Percentiles rank a stretch among this genome's conserved stretches.
Conservation (phyloP, 2,888 invertebrate genomes). For the Caenorhabditis doughertyi region DNA sequence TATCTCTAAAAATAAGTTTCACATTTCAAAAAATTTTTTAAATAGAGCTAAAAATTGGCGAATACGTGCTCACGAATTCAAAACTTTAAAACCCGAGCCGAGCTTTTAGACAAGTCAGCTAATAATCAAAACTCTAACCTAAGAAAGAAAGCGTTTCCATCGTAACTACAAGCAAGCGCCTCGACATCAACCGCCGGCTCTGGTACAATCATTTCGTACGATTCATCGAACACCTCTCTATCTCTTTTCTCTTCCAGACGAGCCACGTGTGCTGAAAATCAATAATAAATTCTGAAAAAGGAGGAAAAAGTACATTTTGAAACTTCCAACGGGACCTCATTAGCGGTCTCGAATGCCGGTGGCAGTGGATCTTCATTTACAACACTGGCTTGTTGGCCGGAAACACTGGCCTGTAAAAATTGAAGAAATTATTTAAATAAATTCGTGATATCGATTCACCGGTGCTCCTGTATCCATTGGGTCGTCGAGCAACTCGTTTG, state of each 20-base stretch:
- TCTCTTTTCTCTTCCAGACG: constrained; percentile 29
- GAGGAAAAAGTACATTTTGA: not conserved
- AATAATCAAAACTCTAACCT: too few species aligned
- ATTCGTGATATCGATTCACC: constrained; percentile 1
- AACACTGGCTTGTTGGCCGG: not conserved
- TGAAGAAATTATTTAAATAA: not conserved
- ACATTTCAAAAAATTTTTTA: not conserved
- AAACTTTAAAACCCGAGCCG: too few species aligned
- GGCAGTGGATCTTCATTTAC: not conserved
- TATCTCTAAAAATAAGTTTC: too few species aligned
- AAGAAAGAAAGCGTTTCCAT: constrained; percentile 29
- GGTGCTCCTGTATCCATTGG: constrained; percentile 55
- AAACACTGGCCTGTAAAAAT: not conserved
- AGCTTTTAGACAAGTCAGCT: too few species aligned
- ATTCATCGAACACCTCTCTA: constrained; percentile 29
- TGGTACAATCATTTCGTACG: constrained; percentile 31
- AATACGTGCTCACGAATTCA: too few species aligned
- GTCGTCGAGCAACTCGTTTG: constrained; percentile 50
- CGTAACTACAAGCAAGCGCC: constrained; percentile 19
- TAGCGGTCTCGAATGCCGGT: not conserved
- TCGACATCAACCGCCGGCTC: constrained; percentile 60
- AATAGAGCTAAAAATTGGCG: too few species aligned
- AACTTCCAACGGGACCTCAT: not conserved
- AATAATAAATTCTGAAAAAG: not conserved
- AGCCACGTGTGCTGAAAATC: constrained; percentile 1